These are phyloP conservation scores for Epinotia ramella DNA, from an alignment of 2,888 invertebrate genomes.

Conservation along the genomic window DNA sequence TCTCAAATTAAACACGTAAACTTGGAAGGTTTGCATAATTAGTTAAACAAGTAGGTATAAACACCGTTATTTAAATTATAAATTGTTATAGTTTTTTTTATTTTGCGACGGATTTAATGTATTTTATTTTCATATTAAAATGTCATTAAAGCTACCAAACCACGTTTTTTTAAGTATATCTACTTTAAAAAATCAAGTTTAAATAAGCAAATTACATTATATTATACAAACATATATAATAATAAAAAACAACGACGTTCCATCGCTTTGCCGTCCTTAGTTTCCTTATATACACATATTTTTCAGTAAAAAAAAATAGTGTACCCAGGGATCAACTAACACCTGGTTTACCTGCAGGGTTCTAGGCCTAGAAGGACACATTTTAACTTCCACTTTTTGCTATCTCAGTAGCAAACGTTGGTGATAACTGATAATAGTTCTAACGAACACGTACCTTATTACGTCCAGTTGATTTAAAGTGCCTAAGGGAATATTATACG, in stretches of 20 bases:
- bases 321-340: too few species aligned
- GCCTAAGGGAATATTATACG: background rate
- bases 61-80: background rate
- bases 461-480: too few species aligned
- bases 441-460: too few species aligned
- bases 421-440: too few species aligned
- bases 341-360: background rate
- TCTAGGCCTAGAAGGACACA: background rate
- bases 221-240: background rate
- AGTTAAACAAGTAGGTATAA: background rate
- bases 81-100: background rate
- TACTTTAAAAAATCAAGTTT: background rate
- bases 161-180: background rate
- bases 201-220: background rate
- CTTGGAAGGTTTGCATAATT: background rate
- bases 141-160: too few species aligned
- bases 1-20: background rate
- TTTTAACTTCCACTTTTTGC: too few species aligned
- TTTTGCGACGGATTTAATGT: background rate
- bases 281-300: background rate
- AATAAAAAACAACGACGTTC: background rate
- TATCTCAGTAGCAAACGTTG: too few species aligned
- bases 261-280: background rate
- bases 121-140: too few species aligned
- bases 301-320: background rate